Conservation (phyloP, 1,140 invertebrate genomes). For the Zaprionus africanus region DNA sequence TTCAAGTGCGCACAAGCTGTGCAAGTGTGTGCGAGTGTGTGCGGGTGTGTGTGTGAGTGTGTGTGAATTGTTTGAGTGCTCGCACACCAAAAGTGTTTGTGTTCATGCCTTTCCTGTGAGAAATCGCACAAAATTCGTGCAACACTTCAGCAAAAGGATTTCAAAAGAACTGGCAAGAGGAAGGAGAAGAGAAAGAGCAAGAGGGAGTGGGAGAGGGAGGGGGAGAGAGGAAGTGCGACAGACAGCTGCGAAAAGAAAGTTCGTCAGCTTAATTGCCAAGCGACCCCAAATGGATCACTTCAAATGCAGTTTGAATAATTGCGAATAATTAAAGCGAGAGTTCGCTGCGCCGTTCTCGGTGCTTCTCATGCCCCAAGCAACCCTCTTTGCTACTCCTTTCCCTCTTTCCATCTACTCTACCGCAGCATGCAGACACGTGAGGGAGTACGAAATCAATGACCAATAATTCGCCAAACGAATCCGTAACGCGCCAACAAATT, state of each 20-base stretch:
- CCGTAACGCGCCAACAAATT: constrained; percentile 53
- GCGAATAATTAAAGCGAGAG: constrained; percentile 78
- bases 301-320: constrained; percentile 84
- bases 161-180: neutral
- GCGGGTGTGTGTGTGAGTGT: constrained; percentile 16
- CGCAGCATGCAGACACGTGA: constrained; percentile 18
- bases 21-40: constrained; percentile 4
- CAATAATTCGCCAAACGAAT: constrained; percentile 80
- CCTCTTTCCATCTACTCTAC: neutral
- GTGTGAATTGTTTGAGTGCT: constrained; percentile 42
- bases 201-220: constrained; percentile 41
- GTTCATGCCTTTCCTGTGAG: constrained; percentile 83
- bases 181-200: constrained; percentile 14
- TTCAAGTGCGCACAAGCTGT: constrained; percentile 12
- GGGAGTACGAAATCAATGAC: constrained; percentile 75
- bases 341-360: constrained; percentile 36
- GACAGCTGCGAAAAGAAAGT: constrained; percentile 18
- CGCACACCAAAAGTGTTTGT: constrained; percentile 75
- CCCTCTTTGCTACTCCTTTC: neutral
- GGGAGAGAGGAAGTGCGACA: constrained; percentile 15
- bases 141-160: constrained; percentile 50
- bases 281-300: constrained; percentile 82
- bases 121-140: constrained; percentile 74
- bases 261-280: constrained; percentile 61
- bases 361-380: constrained; percentile 5